Base-by-base conservation (phyloP, 1,140 invertebrate species). In the Cydia amplana region DNA sequence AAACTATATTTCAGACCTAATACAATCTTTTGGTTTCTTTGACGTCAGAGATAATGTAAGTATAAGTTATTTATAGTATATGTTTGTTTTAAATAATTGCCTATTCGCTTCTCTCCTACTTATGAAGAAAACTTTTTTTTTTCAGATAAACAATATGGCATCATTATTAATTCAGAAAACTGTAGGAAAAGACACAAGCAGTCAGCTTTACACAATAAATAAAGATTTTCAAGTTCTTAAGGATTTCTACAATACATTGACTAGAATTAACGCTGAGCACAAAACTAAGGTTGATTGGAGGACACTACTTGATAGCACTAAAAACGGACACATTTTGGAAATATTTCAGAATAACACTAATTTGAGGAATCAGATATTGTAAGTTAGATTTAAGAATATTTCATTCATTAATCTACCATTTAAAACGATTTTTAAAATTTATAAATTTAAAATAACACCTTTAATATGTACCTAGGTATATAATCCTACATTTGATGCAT, bases 21-120 rank as follows among this genome's bases (percentile, higher is more conserved):
- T 94, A 20, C 74, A 87, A 7, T 87, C 85, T n/a, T 93, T 95
- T 75, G 93, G 94, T 14, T 88, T 95, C 4, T 88, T 91, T 7
- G 90, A 93, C 32, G 94, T 94, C 55, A 91, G 84, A 40, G 80
- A 84, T 67, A 94, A 93, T 75, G 94, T 94, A 83, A 91, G 93
- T 86, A 75, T 46, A 46, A 43, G 9, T 46, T 16, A 1, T 46
- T 14, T 16, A 46, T 46, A 46, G 14, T 14, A 16, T 72, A 75
- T 46, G 43, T 74, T 49, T 25, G 32, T 74, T 40, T 78, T 64
- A 70, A n/a, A 55, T 25, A 70, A 63, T 40, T 23, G 36, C n/a
- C 74, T 77, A 73, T 72, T 73, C 16, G 4, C 18, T 67, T 51
- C 25, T 40, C 28, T 74, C n/a, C n/a, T 46, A 36, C 23, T 64